Evolutionary conservation across 2,888 invertebrate genomes (phyloP).

Genomic region (Carabus problematicus): DNA sequence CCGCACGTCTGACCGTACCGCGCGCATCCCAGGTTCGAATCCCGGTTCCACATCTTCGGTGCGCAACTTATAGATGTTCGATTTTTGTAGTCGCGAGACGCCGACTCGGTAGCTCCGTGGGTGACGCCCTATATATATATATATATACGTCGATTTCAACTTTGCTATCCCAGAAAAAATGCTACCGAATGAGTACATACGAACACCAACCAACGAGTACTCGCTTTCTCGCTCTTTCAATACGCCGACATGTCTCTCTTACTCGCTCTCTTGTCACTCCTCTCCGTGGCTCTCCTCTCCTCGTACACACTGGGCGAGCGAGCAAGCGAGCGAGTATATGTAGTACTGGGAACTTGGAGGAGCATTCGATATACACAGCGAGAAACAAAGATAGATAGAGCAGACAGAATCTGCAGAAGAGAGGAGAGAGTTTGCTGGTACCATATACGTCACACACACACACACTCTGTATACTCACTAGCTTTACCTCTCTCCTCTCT

Average conservation of each 20-base stretch:
- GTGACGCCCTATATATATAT: too few species aligned
- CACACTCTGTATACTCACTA: not conserved
- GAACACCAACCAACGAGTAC: conserved; percentile 7
- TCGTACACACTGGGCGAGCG: conserved; percentile 41
- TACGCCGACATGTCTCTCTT: conserved; percentile 13
- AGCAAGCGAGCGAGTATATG: too few species aligned
- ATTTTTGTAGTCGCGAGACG: conserved; percentile 56
- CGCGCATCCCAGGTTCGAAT: not conserved
- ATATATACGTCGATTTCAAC: conserved; percentile 42
- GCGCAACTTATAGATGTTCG: conserved; percentile 56
- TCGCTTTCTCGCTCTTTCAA: conserved; percentile 10
- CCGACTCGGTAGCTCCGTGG: conserved; percentile 26
- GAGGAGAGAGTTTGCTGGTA: not conserved
- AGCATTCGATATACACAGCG: conserved; percentile 40
- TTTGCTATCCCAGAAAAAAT: conserved; percentile 39
- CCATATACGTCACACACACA: conserved; percentile 1
- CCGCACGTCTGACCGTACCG: not conserved
- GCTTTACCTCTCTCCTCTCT: not conserved
- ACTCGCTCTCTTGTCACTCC: conserved; percentile 17
- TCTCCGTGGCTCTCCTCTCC: conserved; percentile 5
- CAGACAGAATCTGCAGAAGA: not conserved
- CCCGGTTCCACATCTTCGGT: conserved; percentile 27
- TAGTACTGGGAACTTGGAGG: conserved; percentile 19
- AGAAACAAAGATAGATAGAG: too few species aligned
- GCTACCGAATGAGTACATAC: conserved; percentile 41